Base-by-base conservation (phyloP, 2,797 vertebrate genomes). In the Sebastes cheni region DNA sequence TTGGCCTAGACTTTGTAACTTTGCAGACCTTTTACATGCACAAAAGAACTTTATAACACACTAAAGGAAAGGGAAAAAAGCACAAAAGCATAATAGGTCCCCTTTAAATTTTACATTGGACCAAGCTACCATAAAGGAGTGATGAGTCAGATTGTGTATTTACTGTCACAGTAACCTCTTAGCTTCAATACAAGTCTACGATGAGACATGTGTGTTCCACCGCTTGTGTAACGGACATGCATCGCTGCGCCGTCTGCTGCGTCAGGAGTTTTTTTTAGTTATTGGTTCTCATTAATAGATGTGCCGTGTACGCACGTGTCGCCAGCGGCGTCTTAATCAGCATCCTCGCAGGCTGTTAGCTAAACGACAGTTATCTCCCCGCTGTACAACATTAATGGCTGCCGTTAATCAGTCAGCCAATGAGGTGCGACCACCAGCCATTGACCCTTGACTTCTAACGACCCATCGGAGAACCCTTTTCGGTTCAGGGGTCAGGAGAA, bases 351-450 rank as follows among this genome's bases (percentile, higher is more conserved):
- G 83, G 80, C 82, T 66, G 69, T 84, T 83, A 64, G 84, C 82
- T 73, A 81, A 88, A 88, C 39, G 34, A 79, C 72, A 52, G 64
- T 86, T 90, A 83, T 89, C 82, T 72, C 82, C 76, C 80, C 8
- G 50, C 73, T 72, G 76, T 79, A 83, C 82, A 75, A 74, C 82
- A 84, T 62, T 88, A 91, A 93, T 83, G 70, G 79, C 85, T 3
- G 56, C 82, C 67, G 90, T 94, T 86, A 91, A 92, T 94, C 92
- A 89, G 84, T 89, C 82, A 80, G 77, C 88, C 89, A 92, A 93
- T 92, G 90, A 92, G 89, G 78, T 65, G 81, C 76, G 81, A 89
- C 86, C 32, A 55, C 52, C 69, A 86, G 77, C 36, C 82, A n/a
- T 76, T 83, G 89, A 93, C 92, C 90, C 82, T 23, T 55, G 72